phyloP scores from a whole-genome alignment of 2,797 vertebrate genomes.

The Acanthurus lineatus region DNA sequence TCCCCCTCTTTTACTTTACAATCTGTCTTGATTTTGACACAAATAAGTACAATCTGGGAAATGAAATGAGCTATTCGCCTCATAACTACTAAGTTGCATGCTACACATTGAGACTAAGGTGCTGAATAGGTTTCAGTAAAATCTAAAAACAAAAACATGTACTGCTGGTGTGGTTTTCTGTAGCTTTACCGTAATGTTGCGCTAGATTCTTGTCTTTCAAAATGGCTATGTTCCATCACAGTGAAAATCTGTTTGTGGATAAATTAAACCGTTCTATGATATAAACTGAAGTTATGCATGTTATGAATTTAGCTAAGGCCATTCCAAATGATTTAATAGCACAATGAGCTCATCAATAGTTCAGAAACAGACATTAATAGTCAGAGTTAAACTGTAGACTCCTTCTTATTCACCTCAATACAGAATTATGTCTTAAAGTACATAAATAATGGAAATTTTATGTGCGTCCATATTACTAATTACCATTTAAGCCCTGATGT shows the following conservation, averaged over 20 bases:
- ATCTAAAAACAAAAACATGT: conserved; percentile 48
- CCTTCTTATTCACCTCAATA: conserved; percentile 15
- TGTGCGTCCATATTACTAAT: conserved; percentile 45
- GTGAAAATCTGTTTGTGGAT: conserved; percentile 53
- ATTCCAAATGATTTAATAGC: conserved; percentile 33
- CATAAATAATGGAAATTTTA: conserved; percentile 42
- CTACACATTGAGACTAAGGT: conserved; percentile 87
- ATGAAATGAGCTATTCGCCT: conserved; percentile 68
- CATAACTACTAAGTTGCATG: conserved; percentile 79
- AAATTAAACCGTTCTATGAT: conserved; percentile 10
- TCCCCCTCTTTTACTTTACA: conserved; percentile 79
- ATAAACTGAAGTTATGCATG: conserved; percentile 5
- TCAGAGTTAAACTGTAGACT: not conserved
- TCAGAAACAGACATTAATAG: conserved; percentile 14
- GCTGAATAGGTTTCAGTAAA: conserved; percentile 78
- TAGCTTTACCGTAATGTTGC: conserved; percentile 32
- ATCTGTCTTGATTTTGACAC: conserved; percentile 81
- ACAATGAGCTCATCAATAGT: conserved; percentile 27
- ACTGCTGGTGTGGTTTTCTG: conserved; percentile 63
- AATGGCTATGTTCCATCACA: conserved; percentile 73
- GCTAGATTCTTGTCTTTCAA: conserved; percentile 34
- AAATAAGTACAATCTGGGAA: conserved; percentile 81
- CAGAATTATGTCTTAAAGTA: conserved; percentile 37
- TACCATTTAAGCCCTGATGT: conserved; percentile 47
- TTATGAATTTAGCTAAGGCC: conserved; percentile 29